A percentile compares a stretch with the other conserved stretches of the same genome.
Conservation (phyloP, 2,888 invertebrate species). For the Melanotus villosus region DNA sequence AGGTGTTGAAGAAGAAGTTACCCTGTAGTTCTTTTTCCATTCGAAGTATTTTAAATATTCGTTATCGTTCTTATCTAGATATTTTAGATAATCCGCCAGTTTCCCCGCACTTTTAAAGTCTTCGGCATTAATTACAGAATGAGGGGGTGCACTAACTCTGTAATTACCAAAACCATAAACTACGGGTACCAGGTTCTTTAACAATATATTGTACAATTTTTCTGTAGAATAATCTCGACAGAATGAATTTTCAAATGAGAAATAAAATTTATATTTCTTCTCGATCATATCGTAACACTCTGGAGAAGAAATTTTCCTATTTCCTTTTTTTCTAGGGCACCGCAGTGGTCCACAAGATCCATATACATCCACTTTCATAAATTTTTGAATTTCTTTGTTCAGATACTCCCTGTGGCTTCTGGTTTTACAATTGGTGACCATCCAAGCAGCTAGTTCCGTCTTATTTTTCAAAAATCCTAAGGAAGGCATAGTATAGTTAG, state of each 20-base stretch:
- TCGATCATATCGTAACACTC: constrained; percentile 70
- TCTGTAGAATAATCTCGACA: constrained; percentile 52
- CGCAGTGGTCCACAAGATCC: constrained; percentile 73
- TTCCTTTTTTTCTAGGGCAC: constrained; percentile 54
- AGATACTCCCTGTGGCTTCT: constrained; percentile 67
- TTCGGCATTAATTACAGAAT: constrained; percentile 47
- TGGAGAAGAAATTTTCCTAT: constrained; percentile 66
- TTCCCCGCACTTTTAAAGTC: constrained; percentile 39
- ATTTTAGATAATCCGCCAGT: constrained; percentile 43
- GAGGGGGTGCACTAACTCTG: constrained; percentile 43
- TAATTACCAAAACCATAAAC: constrained; percentile 51
- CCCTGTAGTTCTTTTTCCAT: constrained; percentile 47
- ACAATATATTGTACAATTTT: constrained; percentile 46
- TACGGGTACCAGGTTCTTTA: constrained; percentile 46
- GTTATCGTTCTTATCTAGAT: constrained; percentile 32
- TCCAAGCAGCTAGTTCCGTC: constrained; percentile 71
- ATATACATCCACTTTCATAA: constrained; percentile 75
- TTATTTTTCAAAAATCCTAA: constrained; percentile 57
- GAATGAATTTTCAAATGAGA: constrained; percentile 51
- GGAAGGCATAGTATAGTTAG: constrained; percentile 41
- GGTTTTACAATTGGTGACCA: constrained; percentile 71
- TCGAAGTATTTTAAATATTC: too few species aligned
- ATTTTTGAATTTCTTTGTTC: constrained; percentile 69
- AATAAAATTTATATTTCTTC: constrained; percentile 53
- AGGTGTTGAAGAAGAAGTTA: not conserved